Evolutionary conservation across 2,888 invertebrate species (phyloP).

Genomic region (Notodonta dromedarius): DNA sequence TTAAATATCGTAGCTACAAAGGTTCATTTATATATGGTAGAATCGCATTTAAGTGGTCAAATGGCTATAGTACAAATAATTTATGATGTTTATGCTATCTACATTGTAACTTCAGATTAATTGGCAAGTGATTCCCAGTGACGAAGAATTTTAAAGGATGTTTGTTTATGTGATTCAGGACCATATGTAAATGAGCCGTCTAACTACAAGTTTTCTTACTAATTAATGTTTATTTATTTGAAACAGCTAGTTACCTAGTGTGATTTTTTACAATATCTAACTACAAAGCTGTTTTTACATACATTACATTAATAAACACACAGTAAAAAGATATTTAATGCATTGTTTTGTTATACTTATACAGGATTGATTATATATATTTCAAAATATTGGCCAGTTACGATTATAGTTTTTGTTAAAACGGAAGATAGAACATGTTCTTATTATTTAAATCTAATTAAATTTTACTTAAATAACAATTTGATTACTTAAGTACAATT

Average conservation of each 20-base stretch:
- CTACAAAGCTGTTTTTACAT: slow-evolving; percentile 70
- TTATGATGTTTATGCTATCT: neutral
- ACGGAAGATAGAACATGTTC: slow-evolving; percentile 55
- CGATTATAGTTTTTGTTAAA: slow-evolving; percentile 45
- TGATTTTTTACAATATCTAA: slow-evolving; percentile 67
- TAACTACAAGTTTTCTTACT: slow-evolving; percentile 32
- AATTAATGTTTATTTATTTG: slow-evolving; percentile 47
- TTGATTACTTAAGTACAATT: slow-evolving; percentile 57
- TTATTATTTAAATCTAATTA: slow-evolving; percentile 48
- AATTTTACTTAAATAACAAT: slow-evolving; percentile 60
- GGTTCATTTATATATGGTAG: slow-evolving; percentile 29
- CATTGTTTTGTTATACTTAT: slow-evolving; percentile 40
- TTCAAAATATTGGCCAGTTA: slow-evolving; percentile 58
- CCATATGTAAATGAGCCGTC: slow-evolving; percentile 30
- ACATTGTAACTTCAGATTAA: neutral
- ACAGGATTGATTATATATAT: slow-evolving; percentile 49
- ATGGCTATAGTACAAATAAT: neutral
- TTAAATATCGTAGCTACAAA: slow-evolving; percentile 24
- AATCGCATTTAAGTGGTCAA: neutral
- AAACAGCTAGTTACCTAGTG: slow-evolving; percentile 59
- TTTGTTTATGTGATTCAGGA: slow-evolving; percentile 5
- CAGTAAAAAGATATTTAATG: slow-evolving; percentile 53
- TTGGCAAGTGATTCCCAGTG: too few species aligned
- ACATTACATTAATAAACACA: slow-evolving; percentile 61
- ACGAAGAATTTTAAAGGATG: too few species aligned